These are phyloP conservation scores for Epinotia bilunana DNA, from an alignment of 2,888 invertebrate genomes.

Conservation along the genomic window DNA sequence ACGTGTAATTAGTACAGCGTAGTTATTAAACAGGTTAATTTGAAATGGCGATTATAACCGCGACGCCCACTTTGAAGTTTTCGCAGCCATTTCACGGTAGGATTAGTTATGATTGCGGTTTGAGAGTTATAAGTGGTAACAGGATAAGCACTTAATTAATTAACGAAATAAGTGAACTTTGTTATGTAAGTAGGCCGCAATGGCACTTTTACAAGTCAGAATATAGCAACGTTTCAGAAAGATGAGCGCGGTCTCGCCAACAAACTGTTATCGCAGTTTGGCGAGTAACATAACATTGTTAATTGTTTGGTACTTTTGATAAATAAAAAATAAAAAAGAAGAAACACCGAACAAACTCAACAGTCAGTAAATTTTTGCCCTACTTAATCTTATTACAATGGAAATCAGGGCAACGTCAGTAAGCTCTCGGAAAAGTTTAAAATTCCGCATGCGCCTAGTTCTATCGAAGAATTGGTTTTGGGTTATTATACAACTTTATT, in stretches of 20 bases:
- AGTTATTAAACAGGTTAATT: slow-evolving; percentile 18
- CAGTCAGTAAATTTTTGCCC: no score
- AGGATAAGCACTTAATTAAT: not conserved
- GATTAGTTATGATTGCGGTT: slow-evolving; percentile 19
- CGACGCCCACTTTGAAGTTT: slow-evolving; percentile 1
- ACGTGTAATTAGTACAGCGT: slow-evolving; percentile 3
- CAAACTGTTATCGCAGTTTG: no score
- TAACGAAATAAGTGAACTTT: not conserved
- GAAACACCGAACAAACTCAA: no score
- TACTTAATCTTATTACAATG: no score
- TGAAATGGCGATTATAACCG: slow-evolving; percentile 3
- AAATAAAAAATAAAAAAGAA: no score
- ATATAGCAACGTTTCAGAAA: no score
- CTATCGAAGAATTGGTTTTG: not conserved
- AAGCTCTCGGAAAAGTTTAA: no score
- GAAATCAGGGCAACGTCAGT: no score
- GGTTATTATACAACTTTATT: no score
- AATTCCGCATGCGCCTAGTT: not conserved
- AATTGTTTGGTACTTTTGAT: no score
- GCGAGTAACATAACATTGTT: no score
- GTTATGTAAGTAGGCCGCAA: not conserved
- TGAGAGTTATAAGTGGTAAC: not conserved
- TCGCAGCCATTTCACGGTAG: not conserved
- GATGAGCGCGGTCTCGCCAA: no score
- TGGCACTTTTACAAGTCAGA: not conserved